Evolutionary conservation across 2,797 vertebrate species (phyloP).

Genomic region (Halcyon badia): DNA sequence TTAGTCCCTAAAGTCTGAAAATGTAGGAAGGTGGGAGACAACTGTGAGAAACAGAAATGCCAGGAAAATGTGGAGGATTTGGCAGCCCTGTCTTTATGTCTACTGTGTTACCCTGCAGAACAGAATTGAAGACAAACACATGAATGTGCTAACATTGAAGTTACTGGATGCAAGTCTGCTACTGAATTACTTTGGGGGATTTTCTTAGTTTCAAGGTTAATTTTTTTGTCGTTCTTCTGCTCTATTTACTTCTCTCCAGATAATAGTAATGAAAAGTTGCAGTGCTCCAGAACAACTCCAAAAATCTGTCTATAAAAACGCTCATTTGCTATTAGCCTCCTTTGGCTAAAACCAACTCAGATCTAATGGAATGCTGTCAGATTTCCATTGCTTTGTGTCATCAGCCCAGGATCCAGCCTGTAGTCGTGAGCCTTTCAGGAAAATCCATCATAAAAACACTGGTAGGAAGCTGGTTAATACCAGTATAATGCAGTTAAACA

Average conservation of each 20-base stretch:
- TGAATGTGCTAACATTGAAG: not conserved
- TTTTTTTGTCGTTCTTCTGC: not conserved
- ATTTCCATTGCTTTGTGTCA: not conserved
- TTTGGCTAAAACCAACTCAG: not conserved
- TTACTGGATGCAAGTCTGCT: not conserved
- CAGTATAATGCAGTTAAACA: slow-evolving; percentile 17
- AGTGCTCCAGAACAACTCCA: not conserved
- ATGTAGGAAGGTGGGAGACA: slow-evolving; percentile 76
- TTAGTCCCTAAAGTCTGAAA: slow-evolving; percentile 65
- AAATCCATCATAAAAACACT: not conserved
- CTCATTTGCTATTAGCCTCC: not conserved
- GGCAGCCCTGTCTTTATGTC: slow-evolving; percentile 50
- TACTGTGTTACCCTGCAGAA: slow-evolving; percentile 56
- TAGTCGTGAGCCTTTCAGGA: not conserved
- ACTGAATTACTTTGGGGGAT: not conserved
- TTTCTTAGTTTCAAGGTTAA: not conserved
- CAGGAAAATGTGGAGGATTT: slow-evolving; percentile 71
- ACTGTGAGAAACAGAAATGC: slow-evolving; percentile 74
- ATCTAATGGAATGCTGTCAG: not conserved
- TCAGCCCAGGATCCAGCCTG: not conserved
- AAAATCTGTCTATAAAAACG: not conserved
- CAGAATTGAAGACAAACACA: slow-evolving; percentile 47
- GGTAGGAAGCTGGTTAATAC: not conserved
- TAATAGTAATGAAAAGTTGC: not conserved
- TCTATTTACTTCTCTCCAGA: not conserved